Evolutionary conservation across 1,140 invertebrate genomes (phyloP).

Genomic region (Drosophila lowei): DNA sequence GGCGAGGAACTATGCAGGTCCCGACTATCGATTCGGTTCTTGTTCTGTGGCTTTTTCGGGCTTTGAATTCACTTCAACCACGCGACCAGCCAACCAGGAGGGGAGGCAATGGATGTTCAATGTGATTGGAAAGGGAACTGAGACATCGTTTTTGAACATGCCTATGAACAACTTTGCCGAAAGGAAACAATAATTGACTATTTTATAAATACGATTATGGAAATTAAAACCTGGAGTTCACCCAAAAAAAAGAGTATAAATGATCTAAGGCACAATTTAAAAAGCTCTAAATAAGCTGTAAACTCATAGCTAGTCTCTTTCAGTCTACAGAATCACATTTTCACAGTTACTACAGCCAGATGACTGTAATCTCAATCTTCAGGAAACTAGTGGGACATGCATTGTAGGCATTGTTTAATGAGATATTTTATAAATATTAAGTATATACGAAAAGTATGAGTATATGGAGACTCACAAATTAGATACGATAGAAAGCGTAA

Average conservation of each 20-base stretch:
- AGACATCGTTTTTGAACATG: neutral
- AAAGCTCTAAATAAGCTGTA: too few relatives aligned
- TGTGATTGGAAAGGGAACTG: conserved; percentile 1
- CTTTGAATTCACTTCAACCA: conserved; percentile 8
- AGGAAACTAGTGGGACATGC: too few relatives aligned
- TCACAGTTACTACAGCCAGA: too few relatives aligned
- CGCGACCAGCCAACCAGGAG: conserved; percentile 18
- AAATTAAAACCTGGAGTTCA: neutral
- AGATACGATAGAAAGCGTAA: neutral
- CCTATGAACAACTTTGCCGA: too few relatives aligned
- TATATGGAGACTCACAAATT: neutral
- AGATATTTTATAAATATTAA: neutral
- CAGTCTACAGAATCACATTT: too few relatives aligned
- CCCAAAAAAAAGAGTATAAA: neutral
- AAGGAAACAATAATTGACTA: too few relatives aligned
- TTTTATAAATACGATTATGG: too few relatives aligned
- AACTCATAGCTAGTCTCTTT: too few relatives aligned
- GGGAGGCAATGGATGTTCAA: conserved; percentile 3
- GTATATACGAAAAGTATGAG: too few relatives aligned
- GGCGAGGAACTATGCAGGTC: conserved; percentile 39
- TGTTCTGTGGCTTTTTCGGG: conserved; percentile 23
- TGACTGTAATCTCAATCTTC: too few relatives aligned
- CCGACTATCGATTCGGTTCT: conserved; percentile 62
- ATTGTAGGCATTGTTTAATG: too few relatives aligned
- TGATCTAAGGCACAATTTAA: too few relatives aligned